phyloP scores from a whole-genome alignment of 2,888 invertebrate species.

The Lepidochitona cinerea region DNA sequence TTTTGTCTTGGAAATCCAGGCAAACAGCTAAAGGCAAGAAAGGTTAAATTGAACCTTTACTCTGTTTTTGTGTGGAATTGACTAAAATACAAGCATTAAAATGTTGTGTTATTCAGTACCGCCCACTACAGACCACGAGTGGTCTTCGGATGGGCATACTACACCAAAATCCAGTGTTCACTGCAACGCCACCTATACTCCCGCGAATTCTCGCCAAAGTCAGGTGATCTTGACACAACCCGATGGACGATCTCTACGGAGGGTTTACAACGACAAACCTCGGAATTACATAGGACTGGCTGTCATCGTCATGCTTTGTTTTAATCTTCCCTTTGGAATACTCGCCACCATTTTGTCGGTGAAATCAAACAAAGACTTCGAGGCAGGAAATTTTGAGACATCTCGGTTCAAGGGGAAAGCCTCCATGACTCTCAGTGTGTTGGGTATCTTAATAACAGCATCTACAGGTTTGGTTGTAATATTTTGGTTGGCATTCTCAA shows the following conservation, averaged over 20 bases:
- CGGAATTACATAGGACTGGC: conserved; percentile 35
- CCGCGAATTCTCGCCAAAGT: neutral
- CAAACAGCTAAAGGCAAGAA: too few species aligned
- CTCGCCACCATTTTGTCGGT: conserved; percentile 35
- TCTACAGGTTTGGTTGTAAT: conserved; percentile 26
- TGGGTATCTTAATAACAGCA: conserved; percentile 31
- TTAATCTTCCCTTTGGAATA: conserved; percentile 37
- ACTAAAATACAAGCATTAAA: too few species aligned
- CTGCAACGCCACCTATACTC: conserved; percentile 1
- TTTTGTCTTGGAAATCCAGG: too few species aligned
- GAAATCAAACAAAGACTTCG: conserved; percentile 33
- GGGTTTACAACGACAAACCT: conserved; percentile 20
- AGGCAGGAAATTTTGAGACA: conserved; percentile 23
- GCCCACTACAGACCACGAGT: neutral
- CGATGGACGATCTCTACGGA: conserved; percentile 25
- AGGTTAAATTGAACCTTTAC: too few species aligned
- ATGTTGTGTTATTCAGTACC: conserved; percentile 2
- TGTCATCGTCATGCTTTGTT: conserved; percentile 35
- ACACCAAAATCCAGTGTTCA: neutral
- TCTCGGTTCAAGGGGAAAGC: conserved; percentile 31
- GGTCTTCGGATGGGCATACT: neutral
- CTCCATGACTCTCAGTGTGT: conserved; percentile 28
- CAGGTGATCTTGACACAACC: conserved; percentile 31
- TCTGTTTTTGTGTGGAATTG: too few species aligned
- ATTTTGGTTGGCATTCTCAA: conserved; percentile 29